Conservation (phyloP, 2,113 vertebrate species). For the Phodopus roborovskii region DNA sequence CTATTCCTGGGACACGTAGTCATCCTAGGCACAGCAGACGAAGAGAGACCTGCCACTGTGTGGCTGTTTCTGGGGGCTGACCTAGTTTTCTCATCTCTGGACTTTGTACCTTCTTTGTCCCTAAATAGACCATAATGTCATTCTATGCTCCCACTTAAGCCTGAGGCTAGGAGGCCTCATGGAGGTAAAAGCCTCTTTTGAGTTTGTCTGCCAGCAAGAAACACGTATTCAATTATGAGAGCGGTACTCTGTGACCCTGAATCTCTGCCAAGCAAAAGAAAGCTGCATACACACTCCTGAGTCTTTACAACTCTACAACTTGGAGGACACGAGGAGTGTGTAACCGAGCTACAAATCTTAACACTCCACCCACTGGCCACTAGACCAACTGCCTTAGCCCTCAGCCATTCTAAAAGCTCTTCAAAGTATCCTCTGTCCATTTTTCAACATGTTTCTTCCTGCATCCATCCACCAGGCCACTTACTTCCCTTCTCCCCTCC, state of each 20-base stretch:
- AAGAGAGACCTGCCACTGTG: background rate
- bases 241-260: constrained; percentile 36
- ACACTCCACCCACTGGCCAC: background rate
- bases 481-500: background rate
- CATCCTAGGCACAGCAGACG: background rate
- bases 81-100: constrained; percentile 41
- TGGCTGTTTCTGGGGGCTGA: constrained; percentile 15
- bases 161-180: constrained; percentile 17
- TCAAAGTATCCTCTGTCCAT: background rate
- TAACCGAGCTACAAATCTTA: background rate
- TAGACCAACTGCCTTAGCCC: background rate
- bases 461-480: background rate
- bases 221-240: constrained; percentile 33
- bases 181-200: constrained; percentile 40
- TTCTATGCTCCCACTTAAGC: background rate
- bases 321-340: background rate
- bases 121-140: constrained; percentile 23
- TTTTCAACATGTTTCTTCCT: background rate
- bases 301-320: constrained; percentile 18
- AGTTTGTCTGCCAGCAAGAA: constrained; percentile 41
- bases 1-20: background rate
- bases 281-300: background rate
- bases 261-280: constrained; percentile 52
- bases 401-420: background rate
- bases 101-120: constrained; percentile 46